A percentile compares a stretch with the other conserved stretches of the same genome.
Conservation (phyloP, 2,888 invertebrate species). For the Asteroscopus sphinx region DNA sequence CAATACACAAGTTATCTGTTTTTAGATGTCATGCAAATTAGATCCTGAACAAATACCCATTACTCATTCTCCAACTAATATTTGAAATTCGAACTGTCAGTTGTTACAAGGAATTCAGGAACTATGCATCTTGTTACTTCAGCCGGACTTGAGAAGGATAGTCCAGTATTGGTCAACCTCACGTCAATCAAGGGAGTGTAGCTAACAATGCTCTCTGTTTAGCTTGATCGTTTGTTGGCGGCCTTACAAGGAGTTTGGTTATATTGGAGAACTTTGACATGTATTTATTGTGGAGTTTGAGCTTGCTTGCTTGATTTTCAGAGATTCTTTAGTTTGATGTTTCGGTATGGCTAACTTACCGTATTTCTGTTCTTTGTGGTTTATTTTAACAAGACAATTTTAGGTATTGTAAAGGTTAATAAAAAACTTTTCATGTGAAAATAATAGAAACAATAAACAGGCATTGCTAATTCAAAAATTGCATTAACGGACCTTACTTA, state of each 20-base stretch:
- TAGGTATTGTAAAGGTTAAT: not conserved
- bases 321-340: conserved; percentile 29
- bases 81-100: conserved; percentile 74
- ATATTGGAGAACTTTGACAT: conserved; percentile 52
- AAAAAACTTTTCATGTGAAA: not conserved
- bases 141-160: conserved; percentile 64
- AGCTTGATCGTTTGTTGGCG: conserved; percentile 47
- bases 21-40: conserved; percentile 56
- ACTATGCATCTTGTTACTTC: conserved; percentile 73
- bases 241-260: conserved; percentile 44
- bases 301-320: conserved; percentile 17
- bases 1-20: conserved; percentile 42
- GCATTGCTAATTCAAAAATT: not conserved
- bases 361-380: conserved; percentile 21
- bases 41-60: conserved; percentile 69
- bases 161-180: conserved; percentile 79
- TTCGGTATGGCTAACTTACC: conserved; percentile 18
- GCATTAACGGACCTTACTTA: conserved; percentile 16
- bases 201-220: conserved; percentile 67
- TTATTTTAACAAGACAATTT: conserved; percentile 4
- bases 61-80: conserved; percentile 76
- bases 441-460: not conserved
- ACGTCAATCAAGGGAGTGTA: conserved; percentile 83
- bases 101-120: conserved; percentile 63
- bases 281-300: conserved; percentile 50